Evolutionary conservation across 1,140 invertebrate species (phyloP).

Genomic region (Trigoniulus corallinus): DNA sequence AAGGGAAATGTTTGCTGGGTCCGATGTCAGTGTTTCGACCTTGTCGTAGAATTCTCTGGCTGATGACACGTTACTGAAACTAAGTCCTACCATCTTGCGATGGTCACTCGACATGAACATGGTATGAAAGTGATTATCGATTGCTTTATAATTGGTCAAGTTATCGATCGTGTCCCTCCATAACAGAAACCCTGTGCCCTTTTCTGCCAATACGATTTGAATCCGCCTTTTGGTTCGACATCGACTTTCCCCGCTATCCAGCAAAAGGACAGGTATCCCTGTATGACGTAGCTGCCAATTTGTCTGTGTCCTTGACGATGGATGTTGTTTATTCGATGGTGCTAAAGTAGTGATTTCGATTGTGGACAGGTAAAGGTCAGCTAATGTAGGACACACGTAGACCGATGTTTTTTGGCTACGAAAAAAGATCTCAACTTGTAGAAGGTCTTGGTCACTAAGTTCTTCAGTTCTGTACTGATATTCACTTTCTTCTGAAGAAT

Average conservation of each 20-base stretch:
- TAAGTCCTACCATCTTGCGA: constrained; percentile 42
- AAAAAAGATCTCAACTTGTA: constrained; percentile 62
- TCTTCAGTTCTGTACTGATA: neutral
- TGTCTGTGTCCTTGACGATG: constrained; percentile 5
- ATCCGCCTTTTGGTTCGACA: constrained; percentile 51
- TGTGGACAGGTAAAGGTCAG: constrained; percentile 52
- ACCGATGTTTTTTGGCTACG: constrained; percentile 54
- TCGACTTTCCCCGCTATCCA: constrained; percentile 54
- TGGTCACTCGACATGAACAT: constrained; percentile 58
- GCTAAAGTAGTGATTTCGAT: constrained; percentile 16
- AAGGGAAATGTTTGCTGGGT: constrained; percentile 63
- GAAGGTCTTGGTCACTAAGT: constrained; percentile 49
- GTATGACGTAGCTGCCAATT: constrained; percentile 59
- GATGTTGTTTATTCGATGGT: constrained; percentile 24
- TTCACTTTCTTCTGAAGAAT: neutral
- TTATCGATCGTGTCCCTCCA: constrained; percentile 67
- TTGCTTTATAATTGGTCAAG: constrained; percentile 35
- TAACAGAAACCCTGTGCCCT: constrained; percentile 65
- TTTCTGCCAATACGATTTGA: constrained; percentile 58
- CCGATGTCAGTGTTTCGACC: constrained; percentile 49
- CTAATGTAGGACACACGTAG: constrained; percentile 52
- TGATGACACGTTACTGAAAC: constrained; percentile 55
- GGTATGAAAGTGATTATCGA: constrained; percentile 58
- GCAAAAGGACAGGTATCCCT: constrained; percentile 59
- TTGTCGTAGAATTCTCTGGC: constrained; percentile 50